Percentiles rank a stretch among this genome's conserved stretches.
Evolutionary conservation across 2,888 invertebrate genomes (phyloP).

Genomic region (Apamea epomidion): DNA sequence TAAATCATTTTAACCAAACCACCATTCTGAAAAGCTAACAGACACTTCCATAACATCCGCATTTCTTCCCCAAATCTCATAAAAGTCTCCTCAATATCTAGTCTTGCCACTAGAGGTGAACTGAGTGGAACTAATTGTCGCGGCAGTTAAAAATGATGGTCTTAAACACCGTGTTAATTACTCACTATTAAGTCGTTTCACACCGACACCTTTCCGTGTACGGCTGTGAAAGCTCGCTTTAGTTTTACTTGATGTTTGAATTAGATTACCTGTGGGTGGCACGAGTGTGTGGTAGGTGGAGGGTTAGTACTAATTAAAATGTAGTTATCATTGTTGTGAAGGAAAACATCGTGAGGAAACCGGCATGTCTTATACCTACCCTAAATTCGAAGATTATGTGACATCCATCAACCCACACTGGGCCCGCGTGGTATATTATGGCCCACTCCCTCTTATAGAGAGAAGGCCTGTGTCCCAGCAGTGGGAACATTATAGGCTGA

Average conservation of each 20-base stretch:
- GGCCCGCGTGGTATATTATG: too few species aligned
- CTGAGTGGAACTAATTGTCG: conserved; percentile 44
- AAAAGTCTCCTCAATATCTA: not conserved
- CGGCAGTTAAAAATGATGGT: conserved; percentile 42
- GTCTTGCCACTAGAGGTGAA: conserved; percentile 26
- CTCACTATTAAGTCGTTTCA: conserved; percentile 40
- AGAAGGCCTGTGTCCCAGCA: too few species aligned
- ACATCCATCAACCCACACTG: too few species aligned
- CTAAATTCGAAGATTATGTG: too few species aligned
- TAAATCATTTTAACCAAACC: not conserved
- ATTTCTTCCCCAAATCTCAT: not conserved
- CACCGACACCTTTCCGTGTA: conserved; percentile 31
- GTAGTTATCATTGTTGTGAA: not conserved
- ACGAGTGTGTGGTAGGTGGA: not conserved
- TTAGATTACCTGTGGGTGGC: conserved; percentile 1
- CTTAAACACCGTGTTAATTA: conserved; percentile 47
- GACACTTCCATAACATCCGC: not conserved
- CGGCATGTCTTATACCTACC: too few species aligned
- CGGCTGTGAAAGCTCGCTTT: not conserved
- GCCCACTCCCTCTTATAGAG: too few species aligned
- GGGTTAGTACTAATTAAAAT: not conserved
- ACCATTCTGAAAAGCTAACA: not conserved
- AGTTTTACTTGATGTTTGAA: conserved; percentile 3
- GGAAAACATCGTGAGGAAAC: too few species aligned
- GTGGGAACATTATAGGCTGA: too few species aligned